Percentiles rank a stretch among this genome's conserved stretches.
Evolutionary conservation across 2,797 vertebrate genomes (phyloP).

Genomic region (Pseudocheirus occidentalis): DNA sequence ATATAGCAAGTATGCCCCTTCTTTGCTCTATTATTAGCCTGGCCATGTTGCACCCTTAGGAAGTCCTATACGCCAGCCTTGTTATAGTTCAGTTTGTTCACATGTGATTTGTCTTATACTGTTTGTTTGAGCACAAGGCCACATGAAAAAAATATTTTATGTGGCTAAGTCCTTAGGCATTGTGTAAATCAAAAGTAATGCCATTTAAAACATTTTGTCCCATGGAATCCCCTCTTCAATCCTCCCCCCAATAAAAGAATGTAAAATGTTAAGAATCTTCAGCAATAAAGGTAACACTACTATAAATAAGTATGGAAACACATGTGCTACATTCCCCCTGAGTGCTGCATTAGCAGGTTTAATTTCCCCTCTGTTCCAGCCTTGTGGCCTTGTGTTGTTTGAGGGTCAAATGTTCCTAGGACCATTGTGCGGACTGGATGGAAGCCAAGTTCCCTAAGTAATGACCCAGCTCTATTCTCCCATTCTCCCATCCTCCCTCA

Average conservation of each 20-base stretch:
- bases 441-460: constrained; percentile 45
- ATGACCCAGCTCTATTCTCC: rapidly evolving
- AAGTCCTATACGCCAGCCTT: not conserved
- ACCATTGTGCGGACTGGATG: constrained; percentile 56
- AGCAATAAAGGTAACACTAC: not conserved
- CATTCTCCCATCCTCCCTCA: not conserved
- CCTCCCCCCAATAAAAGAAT: not conserved
- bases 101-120: not conserved
- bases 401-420: constrained; percentile 36
- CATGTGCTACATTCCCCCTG: not conserved
- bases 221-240: constrained; percentile 1
- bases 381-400: constrained; percentile 42
- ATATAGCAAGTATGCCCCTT: not conserved
- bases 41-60: not conserved
- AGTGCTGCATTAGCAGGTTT: constrained; percentile 4
- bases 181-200: not conserved
- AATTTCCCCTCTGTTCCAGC: constrained; percentile 24
- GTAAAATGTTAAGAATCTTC: not conserved
- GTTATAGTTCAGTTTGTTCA: not conserved
- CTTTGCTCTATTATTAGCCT: not conserved
- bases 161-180: too few relatives aligned
- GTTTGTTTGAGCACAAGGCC: not conserved
- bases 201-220: not conserved
- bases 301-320: constrained; percentile 59
- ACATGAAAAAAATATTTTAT: not conserved